Conservation (phyloP, 2,797 vertebrate species). For the Chromis chromis region DNA sequence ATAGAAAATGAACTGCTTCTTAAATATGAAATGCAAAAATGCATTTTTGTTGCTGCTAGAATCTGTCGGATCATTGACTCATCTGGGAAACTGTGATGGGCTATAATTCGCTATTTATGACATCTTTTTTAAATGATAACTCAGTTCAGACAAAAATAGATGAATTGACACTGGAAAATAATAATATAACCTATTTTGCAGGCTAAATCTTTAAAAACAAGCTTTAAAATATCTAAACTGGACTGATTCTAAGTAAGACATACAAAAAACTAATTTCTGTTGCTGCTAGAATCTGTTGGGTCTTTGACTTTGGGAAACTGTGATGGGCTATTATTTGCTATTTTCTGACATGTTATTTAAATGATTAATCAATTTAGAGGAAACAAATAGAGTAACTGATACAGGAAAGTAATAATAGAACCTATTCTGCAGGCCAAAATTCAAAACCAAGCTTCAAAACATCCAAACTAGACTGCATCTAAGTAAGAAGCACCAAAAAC, state of each 20-base stretch:
- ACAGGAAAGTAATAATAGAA: neutral
- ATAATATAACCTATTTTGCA: neutral
- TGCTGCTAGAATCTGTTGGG: neutral
- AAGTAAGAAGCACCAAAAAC: neutral
- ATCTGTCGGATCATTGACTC: no score
- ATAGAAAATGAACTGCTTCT: neutral
- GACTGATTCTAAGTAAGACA: constrained; percentile 1
- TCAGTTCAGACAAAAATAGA: neutral
- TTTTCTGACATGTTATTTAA: neutral
- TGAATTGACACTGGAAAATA: neutral
- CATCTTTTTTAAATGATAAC: neutral
- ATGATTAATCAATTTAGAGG: neutral
- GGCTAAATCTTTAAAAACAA: neutral
- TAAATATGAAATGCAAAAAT: neutral
- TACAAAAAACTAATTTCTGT: constrained; percentile 4
- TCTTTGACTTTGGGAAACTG: neutral
- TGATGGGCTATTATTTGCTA: neutral
- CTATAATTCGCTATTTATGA: neutral
- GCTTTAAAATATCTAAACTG: neutral
- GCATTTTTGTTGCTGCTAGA: constrained; percentile 14
- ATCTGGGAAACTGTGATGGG: neutral
- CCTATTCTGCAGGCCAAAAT: neutral
- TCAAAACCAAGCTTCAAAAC: neutral
- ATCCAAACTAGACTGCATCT: neutral
- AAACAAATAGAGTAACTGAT: neutral